Percentiles rank a stretch among this genome's conserved stretches.
These are phyloP conservation scores for Criorhina ranunculi DNA, from an alignment of 2,888 invertebrate species.

Conservation along the genomic window DNA sequence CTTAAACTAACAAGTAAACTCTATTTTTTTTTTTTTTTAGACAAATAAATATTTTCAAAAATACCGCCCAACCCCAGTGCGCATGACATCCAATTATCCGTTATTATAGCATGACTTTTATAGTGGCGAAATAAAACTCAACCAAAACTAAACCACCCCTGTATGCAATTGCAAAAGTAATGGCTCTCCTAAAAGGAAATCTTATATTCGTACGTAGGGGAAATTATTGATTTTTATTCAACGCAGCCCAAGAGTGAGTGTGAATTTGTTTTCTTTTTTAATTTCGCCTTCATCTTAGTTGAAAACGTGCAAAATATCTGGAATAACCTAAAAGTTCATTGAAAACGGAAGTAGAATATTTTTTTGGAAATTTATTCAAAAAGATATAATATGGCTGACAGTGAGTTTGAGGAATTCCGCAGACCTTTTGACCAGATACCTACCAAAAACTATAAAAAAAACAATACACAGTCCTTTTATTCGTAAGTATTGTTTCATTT, in stretches of 20 bases:
- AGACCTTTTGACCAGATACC: constrained; percentile 93
- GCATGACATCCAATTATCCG: constrained; percentile 42
- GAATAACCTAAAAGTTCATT: constrained; percentile 1
- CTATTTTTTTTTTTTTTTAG: background rate
- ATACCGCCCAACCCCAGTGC: constrained; percentile 43
- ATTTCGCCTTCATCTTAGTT: constrained; percentile 33
- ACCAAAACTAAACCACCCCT: constrained; percentile 46
- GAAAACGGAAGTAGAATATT: constrained; percentile 32
- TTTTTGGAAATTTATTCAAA: constrained; percentile 8
- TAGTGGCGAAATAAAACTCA: constrained; percentile 32
- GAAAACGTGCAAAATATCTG: constrained; percentile 30
- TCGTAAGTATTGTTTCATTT: constrained; percentile 88
- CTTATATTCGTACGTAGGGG: constrained; percentile 67
- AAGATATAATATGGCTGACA: constrained; percentile 90
- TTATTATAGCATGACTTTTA: constrained; percentile 59
- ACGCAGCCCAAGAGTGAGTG: constrained; percentile 64
- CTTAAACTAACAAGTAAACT: background rate
- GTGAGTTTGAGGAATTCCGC: constrained; percentile 96
- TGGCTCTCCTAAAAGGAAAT: constrained; percentile 65
- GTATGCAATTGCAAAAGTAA: constrained; percentile 42
- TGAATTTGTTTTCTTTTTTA: constrained; percentile 74
- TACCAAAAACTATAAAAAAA: constrained; percentile 89
- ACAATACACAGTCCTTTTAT: constrained; percentile 91
- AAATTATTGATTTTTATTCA: constrained; percentile 74
- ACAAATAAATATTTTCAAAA: constrained; percentile 33